A percentile compares a stretch with the other conserved stretches of the same genome.
These are phyloP conservation scores for Candidula unifasciata DNA, from an alignment of 2,888 invertebrate species.

Conservation along the genomic window DNA sequence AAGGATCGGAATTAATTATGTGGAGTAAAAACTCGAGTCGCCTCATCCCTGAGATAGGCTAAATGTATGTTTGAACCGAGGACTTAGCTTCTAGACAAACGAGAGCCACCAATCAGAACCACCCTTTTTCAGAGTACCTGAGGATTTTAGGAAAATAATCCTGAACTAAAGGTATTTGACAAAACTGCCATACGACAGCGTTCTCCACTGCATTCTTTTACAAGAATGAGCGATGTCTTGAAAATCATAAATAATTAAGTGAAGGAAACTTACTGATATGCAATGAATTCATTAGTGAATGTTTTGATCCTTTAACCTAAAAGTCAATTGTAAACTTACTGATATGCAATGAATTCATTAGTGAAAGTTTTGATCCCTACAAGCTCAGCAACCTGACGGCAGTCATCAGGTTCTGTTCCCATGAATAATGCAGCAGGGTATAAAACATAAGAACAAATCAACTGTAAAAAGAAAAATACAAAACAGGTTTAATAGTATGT, in stretches of 20 bases:
- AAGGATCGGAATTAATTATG: no score
- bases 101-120: no score
- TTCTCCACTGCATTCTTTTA: background rate
- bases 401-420: constrained; percentile 84
- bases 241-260: background rate
- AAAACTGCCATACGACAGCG: no score
- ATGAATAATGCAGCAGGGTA: constrained; percentile 93
- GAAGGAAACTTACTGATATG: no score
- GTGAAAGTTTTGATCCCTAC: constrained; percentile 93
- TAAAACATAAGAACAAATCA: constrained; percentile 89
- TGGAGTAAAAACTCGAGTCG: no score
- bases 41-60: no score
- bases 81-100: no score
- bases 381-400: constrained; percentile 87
- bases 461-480: background rate
- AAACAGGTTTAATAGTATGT: background rate
- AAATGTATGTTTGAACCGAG: no score
- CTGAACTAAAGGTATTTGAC: no score
- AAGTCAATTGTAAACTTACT: constrained; percentile 73
- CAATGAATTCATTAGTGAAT: constrained; percentile 92
- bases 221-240: no score
- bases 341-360: constrained; percentile 95
- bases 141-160: no score
- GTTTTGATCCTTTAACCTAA: constrained; percentile 94
- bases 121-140: background rate